These are phyloP conservation scores for Halocynthia roretzi DNA, from an alignment of 23 tunicate genomes.

Conservation along the genomic window DNA sequence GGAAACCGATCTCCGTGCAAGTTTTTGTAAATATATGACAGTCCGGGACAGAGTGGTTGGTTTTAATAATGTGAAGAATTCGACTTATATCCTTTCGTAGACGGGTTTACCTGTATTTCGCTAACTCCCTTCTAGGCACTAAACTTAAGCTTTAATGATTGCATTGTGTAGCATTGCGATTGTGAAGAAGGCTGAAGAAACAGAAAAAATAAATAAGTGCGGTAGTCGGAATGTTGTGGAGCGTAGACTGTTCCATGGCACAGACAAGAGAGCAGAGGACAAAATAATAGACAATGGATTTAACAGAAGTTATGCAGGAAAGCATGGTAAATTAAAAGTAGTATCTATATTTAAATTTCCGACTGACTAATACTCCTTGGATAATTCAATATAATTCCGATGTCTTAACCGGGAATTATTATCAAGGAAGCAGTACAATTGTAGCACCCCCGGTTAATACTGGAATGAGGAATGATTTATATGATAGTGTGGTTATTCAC, in stretches of 20 bases:
- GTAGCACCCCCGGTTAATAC: constrained; percentile 12
- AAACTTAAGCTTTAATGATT: too few species aligned
- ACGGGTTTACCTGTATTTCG: too few species aligned
- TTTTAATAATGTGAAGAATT: too few species aligned
- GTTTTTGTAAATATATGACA: too few species aligned
- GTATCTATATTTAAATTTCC: too few species aligned
- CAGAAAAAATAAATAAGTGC: constrained; percentile 16
- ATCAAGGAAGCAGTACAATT: constrained; percentile 23
- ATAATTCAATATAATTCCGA: too few species aligned
- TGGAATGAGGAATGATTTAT: constrained; percentile 13
- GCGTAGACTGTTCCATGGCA: constrained; percentile 58
- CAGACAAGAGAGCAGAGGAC: constrained; percentile 13
- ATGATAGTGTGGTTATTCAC: constrained; percentile 42
- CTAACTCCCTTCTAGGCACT: too few species aligned
- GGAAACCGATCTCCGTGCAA: too few species aligned
- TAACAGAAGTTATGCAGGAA: constrained; percentile 63
- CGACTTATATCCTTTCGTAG: too few species aligned
- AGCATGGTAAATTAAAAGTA: constrained; percentile 5
- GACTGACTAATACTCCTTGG: too few species aligned
- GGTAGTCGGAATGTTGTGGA: constrained; percentile 10
- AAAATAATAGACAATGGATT: constrained; percentile 58
- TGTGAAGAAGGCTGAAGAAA: constrained; percentile 48
- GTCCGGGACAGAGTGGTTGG: too few species aligned
- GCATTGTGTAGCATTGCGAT: too few species aligned
- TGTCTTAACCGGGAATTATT: constrained; percentile 58